Evolutionary conservation across 2,113 vertebrate species (phyloP), one percentile per base, ranked within the genome.

Genomic region (Junco hyemalis): DNA sequence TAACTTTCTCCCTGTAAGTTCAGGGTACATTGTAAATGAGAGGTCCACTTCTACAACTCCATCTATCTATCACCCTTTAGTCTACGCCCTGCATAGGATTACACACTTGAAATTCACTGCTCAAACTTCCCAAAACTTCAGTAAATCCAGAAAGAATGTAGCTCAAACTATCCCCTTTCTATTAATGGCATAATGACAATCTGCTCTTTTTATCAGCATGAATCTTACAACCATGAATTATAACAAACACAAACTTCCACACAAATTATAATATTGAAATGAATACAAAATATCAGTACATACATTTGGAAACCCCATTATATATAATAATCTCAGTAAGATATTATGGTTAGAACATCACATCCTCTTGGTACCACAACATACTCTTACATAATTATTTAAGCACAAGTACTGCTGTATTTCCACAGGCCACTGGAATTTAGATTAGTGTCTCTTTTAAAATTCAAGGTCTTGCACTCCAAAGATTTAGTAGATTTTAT

Each of bases 311-410:
- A 54, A 85, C 17, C 19, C 53, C n/a, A 33, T 15, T 5, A 17
- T 14, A 22, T 18, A 12, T 14, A 42, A 8, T 28, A 42, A 45
- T 29, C 21, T 63, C 1, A 0, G 3, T 29, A 47, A 38, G 24
- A 28, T 42, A 70, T 24, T 44, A 33, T 8, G 3, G 25, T 42
- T 26, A 69, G 17, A 19, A 51, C 20, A 83, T 29, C 6, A 11
- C n/a, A 64, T 23, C 26, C 38, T 77, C 3, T 40, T 51, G 11
- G 14, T 22, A 57, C 19, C 25, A 59, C 36, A 38, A 48, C 21
- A 16, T 54, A 33, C 13, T 53, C 40, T 17, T 17, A 57, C 14
- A 25, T 40, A 56, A 61, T 47, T 26, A 17, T 22, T 57, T 68
- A 64, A 72, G 40, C 14, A 69, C 9, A 47, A 33, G 51, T 56